Conservation (phyloP, 2,888 invertebrate genomes). For the Crioceris asparagi region DNA sequence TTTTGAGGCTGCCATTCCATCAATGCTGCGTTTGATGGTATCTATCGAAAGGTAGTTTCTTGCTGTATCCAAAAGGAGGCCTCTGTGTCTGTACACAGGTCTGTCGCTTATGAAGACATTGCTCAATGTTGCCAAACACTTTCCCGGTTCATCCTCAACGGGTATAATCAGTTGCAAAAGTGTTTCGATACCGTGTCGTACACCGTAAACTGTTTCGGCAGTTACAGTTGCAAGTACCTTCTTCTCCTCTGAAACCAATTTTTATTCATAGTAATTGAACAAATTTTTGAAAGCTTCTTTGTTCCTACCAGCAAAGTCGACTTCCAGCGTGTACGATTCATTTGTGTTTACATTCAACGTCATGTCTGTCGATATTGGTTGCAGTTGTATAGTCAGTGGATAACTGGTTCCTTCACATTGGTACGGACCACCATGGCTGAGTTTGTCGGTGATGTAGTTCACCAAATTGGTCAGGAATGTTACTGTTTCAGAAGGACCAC, state of each 20-base stretch:
- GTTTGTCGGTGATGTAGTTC: constrained; percentile 12
- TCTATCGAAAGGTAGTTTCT: constrained; percentile 73
- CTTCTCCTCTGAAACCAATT: no score
- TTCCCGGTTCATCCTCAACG: constrained; percentile 19
- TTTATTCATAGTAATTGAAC: no score
- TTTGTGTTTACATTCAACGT: constrained; percentile 55
- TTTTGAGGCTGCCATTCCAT: constrained; percentile 81
- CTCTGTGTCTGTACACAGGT: constrained; percentile 76
- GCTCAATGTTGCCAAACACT: constrained; percentile 49
- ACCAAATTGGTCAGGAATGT: constrained; percentile 46
- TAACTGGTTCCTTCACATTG: constrained; percentile 35
- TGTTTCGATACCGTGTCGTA: constrained; percentile 66
- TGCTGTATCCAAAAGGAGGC: constrained; percentile 78
- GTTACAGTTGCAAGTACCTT: constrained; percentile 42
- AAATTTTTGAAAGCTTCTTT: background rate
- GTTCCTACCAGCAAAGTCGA: constrained; percentile 26
- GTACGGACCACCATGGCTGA: constrained; percentile 10
- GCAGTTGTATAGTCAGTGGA: constrained; percentile 47
- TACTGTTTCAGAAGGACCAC: constrained; percentile 39
- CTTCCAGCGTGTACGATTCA: constrained; percentile 54
- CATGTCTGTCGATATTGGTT: constrained; percentile 40
- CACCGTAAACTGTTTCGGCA: constrained; percentile 58
- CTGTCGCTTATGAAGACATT: constrained; percentile 60
- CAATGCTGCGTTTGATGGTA: constrained; percentile 59
- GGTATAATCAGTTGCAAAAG: constrained; percentile 55